Percentiles rank a stretch among this genome's conserved stretches.
phyloP scores from a whole-genome alignment of 2,113 vertebrate genomes.

The Callipepla squamata region DNA sequence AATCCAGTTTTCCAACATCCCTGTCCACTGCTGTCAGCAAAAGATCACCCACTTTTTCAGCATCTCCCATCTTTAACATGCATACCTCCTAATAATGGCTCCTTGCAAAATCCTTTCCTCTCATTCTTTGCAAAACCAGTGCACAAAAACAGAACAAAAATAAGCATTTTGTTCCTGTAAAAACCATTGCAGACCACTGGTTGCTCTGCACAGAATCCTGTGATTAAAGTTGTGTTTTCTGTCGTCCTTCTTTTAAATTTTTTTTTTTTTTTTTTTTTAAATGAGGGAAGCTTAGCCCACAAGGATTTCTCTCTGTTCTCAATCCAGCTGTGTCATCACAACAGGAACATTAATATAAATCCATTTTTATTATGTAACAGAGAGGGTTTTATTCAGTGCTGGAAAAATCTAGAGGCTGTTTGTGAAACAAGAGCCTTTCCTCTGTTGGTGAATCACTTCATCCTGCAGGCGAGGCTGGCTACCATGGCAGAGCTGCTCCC shows the following conservation, averaged over 20 bases:
- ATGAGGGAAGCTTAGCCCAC: background rate
- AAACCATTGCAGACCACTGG: background rate
- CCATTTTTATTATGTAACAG: slow-evolving; percentile 55
- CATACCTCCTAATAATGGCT: background rate
- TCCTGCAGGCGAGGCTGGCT: background rate
- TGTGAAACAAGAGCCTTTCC: slow-evolving; percentile 14
- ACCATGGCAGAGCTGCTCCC: background rate
- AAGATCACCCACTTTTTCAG: background rate
- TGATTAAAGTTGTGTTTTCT: background rate
- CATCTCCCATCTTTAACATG: background rate
- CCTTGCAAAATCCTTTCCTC: background rate
- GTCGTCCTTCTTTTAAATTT: background rate
- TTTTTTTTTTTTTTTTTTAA: background rate
- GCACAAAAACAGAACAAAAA: slow-evolving; percentile 29
- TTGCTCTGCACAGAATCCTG: background rate
- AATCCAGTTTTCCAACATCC: background rate
- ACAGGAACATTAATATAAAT: slow-evolving; percentile 48
- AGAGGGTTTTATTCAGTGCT: slow-evolving; percentile 50
- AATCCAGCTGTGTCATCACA: slow-evolving; percentile 58
- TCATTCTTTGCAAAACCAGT: background rate
- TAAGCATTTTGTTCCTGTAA: background rate
- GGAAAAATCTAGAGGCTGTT: background rate
- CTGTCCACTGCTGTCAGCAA: background rate
- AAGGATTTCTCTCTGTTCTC: slow-evolving; percentile 65
- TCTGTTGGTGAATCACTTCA: background rate